A percentile compares a stretch with the other conserved stretches of the same genome.
These are phyloP conservation scores for Nothobranchius furzeri DNA, from an alignment of 2,113 vertebrate genomes.

Conservation along the genomic window DNA sequence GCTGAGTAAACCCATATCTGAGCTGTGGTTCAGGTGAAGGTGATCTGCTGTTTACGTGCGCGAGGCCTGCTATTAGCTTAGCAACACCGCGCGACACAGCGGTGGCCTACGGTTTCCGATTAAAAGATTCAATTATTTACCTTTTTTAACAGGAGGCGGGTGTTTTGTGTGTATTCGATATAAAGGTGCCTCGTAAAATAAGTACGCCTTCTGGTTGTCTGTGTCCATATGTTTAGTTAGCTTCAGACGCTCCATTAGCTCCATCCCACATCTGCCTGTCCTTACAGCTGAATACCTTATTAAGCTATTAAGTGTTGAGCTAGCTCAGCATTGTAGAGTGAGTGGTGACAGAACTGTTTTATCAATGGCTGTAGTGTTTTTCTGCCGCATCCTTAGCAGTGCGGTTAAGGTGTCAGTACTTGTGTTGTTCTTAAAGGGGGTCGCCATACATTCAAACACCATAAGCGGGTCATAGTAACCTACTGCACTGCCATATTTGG, in stretches of 20 bases:
- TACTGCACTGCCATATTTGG: too few species aligned
- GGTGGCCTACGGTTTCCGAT: not conserved
- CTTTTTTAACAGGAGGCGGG: accelerated
- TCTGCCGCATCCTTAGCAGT: too few species aligned
- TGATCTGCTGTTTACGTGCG: conserved; percentile 3
- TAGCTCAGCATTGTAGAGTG: too few species aligned
- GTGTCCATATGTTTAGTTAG: not conserved
- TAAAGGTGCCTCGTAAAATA: accelerated
- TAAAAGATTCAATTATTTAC: not conserved
- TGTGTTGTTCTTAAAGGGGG: too few species aligned
- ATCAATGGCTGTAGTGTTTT: too few species aligned
- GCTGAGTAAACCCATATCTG: accelerated
- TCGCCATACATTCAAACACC: too few species aligned
- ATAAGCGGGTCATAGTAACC: too few species aligned
- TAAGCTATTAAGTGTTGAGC: too few species aligned
- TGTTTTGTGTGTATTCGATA: not conserved
- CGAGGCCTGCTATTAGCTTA: conserved; percentile 52
- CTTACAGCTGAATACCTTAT: too few species aligned
- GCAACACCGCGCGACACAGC: conserved; percentile 22
- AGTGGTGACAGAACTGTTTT: too few species aligned
- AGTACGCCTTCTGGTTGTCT: not conserved
- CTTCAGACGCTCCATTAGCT: not conserved
- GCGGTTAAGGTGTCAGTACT: too few species aligned
- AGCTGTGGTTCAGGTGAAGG: accelerated
- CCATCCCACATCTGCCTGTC: not conserved